A percentile compares a stretch with the other conserved stretches of the same genome.
These are phyloP conservation scores for Psittacula echo DNA, from an alignment of 2,797 vertebrate species.

Conservation along the genomic window DNA sequence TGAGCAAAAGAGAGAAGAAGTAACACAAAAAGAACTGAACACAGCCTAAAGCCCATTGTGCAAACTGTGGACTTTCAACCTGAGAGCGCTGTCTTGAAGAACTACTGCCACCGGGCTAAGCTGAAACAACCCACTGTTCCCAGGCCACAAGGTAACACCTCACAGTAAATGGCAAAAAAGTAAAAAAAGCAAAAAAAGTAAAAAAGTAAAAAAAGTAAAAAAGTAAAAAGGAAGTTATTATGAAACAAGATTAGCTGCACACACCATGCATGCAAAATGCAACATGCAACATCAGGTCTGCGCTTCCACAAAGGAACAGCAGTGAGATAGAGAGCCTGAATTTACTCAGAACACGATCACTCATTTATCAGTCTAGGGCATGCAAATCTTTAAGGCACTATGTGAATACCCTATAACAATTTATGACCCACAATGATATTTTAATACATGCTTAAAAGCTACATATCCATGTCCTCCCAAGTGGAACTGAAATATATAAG, in stretches of 20 bases:
- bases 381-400: conserved; percentile 19
- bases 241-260: background rate
- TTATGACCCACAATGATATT: conserved; percentile 9
- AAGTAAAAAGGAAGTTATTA: background rate
- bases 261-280: background rate
- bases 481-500: conserved; percentile 7
- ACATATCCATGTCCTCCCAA: background rate
- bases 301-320: background rate
- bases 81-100: background rate
- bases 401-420: background rate
- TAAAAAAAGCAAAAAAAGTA: too few species aligned
- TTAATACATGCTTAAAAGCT: conserved; percentile 8
- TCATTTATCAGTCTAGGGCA: background rate
- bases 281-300: background rate
- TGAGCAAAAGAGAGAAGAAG: conserved; percentile 19
- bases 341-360: conserved; percentile 4
- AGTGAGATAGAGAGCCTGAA: background rate
- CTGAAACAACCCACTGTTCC: conserved; percentile 6
- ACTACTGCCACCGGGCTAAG: background rate
- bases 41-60: conserved; percentile 1
- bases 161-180: background rate
- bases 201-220: background rate
- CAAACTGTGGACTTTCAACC: background rate
- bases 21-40: conserved; percentile 18
- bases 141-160: background rate